A percentile compares a stretch with the other conserved stretches of the same genome.
These are phyloP conservation scores for Actinia tenebrosa DNA, from an alignment of 64 coral and sea anemone genomes.

Conservation along the genomic window DNA sequence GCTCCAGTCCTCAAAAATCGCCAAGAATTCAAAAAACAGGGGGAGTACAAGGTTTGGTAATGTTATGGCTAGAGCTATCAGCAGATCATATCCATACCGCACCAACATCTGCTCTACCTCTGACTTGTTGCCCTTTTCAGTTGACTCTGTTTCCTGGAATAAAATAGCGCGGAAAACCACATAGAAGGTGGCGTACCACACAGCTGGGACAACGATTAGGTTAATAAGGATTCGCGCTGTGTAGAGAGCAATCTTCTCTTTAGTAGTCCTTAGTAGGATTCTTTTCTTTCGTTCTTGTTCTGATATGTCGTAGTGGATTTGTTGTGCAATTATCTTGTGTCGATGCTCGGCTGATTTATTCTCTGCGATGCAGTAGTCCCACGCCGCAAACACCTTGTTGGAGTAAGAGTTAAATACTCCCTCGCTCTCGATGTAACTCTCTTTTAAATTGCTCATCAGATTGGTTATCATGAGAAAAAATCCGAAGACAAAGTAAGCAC, in stretches of 20 bases:
- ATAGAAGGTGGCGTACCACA: conserved; percentile 71
- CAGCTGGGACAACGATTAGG: conserved; percentile 59
- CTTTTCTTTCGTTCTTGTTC: conserved; percentile 37
- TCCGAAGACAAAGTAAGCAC: conserved; percentile 55
- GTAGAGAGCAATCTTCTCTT: conserved; percentile 37
- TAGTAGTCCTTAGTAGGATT: conserved; percentile 22
- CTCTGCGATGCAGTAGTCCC: conserved; percentile 62
- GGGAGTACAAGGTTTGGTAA: conserved; percentile 73
- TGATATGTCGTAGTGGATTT: conserved; percentile 47
- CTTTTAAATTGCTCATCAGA: conserved; percentile 41
- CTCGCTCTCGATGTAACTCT: conserved; percentile 61
- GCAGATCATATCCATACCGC: conserved; percentile 7
- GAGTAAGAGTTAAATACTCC: conserved; percentile 47
- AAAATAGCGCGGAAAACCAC: conserved; percentile 56
- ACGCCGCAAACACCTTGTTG: conserved; percentile 48
- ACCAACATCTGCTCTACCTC: conserved; percentile 35
- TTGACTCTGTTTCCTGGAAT: neutral
- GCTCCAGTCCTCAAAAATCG: conserved; percentile 83
- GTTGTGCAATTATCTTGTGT: conserved; percentile 30
- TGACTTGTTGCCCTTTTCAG: neutral
- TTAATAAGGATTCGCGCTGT: conserved; percentile 38
- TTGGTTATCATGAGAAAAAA: conserved; percentile 61
- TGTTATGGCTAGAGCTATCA: conserved; percentile 70
- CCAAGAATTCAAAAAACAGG: conserved; percentile 72
- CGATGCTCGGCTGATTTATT: conserved; percentile 33